A percentile compares a stretch with the other conserved stretches of the same genome.
phyloP scores from a whole-genome alignment of 1,140 invertebrate species.

The Anagrus nilaparvatae region DNA sequence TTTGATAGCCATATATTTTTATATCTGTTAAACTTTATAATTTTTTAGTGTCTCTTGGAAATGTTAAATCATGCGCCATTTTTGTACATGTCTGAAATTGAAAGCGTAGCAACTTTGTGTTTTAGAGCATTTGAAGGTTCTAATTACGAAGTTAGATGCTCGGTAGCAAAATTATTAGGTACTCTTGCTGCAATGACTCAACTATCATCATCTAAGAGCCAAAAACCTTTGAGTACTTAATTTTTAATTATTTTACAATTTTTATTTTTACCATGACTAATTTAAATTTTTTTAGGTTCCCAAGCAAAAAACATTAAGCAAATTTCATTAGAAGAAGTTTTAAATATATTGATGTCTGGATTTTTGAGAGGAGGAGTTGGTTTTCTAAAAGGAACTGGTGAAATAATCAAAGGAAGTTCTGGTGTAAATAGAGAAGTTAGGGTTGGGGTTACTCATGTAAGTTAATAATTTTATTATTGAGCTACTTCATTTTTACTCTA shows the following conservation, averaged over 20 bases:
- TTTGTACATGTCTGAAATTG: constrained; percentile 80
- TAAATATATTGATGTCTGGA: constrained; percentile 87
- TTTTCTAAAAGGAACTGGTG: constrained; percentile 87
- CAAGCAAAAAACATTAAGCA: constrained; percentile 47
- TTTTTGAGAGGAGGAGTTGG: constrained; percentile 90
- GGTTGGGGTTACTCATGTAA: constrained; percentile 87
- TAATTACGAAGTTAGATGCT: constrained; percentile 88
- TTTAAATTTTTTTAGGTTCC: constrained; percentile 45
- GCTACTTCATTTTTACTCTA: not conserved
- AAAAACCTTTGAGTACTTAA: constrained; percentile 36
- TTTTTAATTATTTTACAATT: not conserved
- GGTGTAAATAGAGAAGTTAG: constrained; percentile 89
- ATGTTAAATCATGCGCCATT: constrained; percentile 84
- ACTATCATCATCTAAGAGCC: constrained; percentile 36
- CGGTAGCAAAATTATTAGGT: constrained; percentile 85
- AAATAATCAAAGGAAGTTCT: constrained; percentile 92
- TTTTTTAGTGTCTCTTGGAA: constrained; percentile 67
- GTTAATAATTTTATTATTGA: constrained; percentile 29
- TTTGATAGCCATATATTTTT: constrained; percentile 12
- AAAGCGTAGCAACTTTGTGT: constrained; percentile 79
- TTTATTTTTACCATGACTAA: constrained; percentile 5
- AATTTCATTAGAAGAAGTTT: constrained; percentile 82
- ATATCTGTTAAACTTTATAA: constrained; percentile 1
- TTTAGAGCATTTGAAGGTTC: constrained; percentile 88
- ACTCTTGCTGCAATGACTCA: constrained; percentile 78